Evolutionary conservation across 2,113 vertebrate genomes (phyloP).

Genomic region (Phalacrocorax brasilianus): DNA sequence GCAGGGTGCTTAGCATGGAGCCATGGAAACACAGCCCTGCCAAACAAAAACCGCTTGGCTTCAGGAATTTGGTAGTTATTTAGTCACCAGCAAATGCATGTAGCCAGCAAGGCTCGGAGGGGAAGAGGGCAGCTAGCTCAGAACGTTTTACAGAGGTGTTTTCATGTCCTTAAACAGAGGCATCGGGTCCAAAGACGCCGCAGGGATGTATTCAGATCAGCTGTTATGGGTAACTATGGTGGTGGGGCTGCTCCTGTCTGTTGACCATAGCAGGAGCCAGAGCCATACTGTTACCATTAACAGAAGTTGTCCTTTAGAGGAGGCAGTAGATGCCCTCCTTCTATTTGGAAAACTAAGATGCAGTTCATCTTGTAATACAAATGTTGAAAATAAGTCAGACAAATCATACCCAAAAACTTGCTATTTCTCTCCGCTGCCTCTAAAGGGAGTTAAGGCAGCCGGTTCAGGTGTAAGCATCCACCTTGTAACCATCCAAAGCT

Average conservation of each 20-base stretch:
- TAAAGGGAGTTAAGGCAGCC: background rate
- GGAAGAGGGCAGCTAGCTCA: background rate
- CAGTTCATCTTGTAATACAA: background rate
- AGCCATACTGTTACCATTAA: background rate
- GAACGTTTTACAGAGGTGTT: background rate
- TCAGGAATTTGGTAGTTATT: background rate
- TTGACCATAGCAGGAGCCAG: background rate
- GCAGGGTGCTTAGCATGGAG: slow-evolving; percentile 1
- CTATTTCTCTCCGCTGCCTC: background rate
- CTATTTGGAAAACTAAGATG: background rate
- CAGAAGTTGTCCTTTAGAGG: background rate
- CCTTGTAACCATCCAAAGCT: background rate
- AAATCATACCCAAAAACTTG: background rate
- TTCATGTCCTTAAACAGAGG: background rate
- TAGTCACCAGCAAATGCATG: background rate
- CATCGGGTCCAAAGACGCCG: background rate
- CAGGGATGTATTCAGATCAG: background rate
- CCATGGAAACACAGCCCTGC: background rate
- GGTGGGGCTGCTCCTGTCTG: background rate
- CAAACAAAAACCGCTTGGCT: background rate
- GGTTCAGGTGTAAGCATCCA: background rate
- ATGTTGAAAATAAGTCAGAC: background rate
- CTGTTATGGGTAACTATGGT: background rate
- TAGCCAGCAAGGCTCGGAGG: background rate
- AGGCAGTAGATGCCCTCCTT: background rate